Percentiles rank a stretch among this genome's conserved stretches.
Conservation (phyloP, 2,797 vertebrate genomes). For the Hipposideros larvatus region DNA sequence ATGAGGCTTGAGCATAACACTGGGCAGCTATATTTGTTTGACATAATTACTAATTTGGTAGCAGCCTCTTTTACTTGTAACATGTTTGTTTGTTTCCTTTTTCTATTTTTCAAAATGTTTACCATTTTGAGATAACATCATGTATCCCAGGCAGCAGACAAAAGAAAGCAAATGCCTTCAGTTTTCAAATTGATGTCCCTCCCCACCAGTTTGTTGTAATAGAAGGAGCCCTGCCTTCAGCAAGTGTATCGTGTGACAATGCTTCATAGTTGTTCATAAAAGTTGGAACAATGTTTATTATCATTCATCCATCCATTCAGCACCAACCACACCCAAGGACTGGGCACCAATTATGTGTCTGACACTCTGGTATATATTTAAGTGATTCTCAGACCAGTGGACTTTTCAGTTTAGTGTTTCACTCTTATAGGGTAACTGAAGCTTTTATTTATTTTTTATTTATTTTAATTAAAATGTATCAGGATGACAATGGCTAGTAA, state of each 20-base stretch:
- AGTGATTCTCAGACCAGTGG: background rate
- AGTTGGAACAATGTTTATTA: background rate
- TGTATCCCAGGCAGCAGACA: background rate
- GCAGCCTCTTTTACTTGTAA: conserved; percentile 38
- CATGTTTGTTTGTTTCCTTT: background rate
- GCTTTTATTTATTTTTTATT: background rate
- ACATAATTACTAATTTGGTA: conserved; percentile 42
- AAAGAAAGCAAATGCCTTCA: background rate
- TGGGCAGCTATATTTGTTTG: conserved; percentile 45
- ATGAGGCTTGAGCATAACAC: conserved; percentile 16
- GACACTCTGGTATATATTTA: background rate
- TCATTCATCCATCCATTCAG: background rate
- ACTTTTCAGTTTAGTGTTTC: background rate
- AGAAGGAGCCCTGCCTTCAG: background rate
- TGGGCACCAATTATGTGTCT: background rate
- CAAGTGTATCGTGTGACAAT: background rate
- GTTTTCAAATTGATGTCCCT: background rate
- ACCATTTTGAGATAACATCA: background rate
- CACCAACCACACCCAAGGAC: background rate
- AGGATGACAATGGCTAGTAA: too few species aligned
- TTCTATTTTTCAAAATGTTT: background rate
- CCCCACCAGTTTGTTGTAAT: background rate
- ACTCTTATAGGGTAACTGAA: background rate
- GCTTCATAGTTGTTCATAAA: background rate
- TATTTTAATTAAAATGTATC: too few species aligned